Evolutionary conservation across 2,888 invertebrate species (phyloP).

Genomic region (Ectropis crepuscularia): DNA sequence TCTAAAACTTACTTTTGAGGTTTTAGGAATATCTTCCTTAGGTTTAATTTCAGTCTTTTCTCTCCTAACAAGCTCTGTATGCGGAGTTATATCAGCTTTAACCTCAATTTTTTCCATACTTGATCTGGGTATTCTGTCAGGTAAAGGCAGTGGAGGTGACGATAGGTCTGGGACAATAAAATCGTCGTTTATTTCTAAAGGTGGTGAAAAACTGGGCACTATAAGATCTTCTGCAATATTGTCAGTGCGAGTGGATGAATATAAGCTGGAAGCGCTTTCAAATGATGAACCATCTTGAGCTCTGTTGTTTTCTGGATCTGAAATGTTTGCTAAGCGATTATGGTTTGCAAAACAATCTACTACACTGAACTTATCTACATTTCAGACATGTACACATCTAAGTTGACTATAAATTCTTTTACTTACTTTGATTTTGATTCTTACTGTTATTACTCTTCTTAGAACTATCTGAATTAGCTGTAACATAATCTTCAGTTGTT

Average conservation of each 20-base stretch:
- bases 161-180: slow-evolving; percentile 76
- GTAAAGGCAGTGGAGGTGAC: slow-evolving; percentile 77
- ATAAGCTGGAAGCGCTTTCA: slow-evolving; percentile 93
- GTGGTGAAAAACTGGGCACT: slow-evolving; percentile 85
- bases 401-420: slow-evolving; percentile 9
- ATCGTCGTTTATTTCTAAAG: slow-evolving; percentile 80
- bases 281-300: slow-evolving; percentile 92
- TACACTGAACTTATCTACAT: not conserved
- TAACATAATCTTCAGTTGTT: slow-evolving; percentile 94
- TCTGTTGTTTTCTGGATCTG: slow-evolving; percentile 85
- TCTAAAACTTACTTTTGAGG: slow-evolving; percentile 48
- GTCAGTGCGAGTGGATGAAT: slow-evolving; percentile 90
- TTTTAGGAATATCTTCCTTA: slow-evolving; percentile 66
- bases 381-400: not conserved
- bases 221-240: slow-evolving; percentile 87
- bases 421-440: slow-evolving; percentile 76
- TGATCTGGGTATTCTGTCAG: slow-evolving; percentile 68
- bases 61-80: slow-evolving; percentile 69
- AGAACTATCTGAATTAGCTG: slow-evolving; percentile 92
- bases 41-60: slow-evolving; percentile 79
- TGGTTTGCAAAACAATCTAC: slow-evolving; percentile 4
- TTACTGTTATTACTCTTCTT: slow-evolving; percentile 84
- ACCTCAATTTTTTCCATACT: slow-evolving; percentile 74
- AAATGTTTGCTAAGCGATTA: slow-evolving; percentile 46
- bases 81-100: slow-evolving; percentile 71